Evolutionary conservation across 2,797 vertebrate species (phyloP), one percentile per base, ranked within the genome.

Genomic region (Odontamblyopus lacepedii): DNA sequence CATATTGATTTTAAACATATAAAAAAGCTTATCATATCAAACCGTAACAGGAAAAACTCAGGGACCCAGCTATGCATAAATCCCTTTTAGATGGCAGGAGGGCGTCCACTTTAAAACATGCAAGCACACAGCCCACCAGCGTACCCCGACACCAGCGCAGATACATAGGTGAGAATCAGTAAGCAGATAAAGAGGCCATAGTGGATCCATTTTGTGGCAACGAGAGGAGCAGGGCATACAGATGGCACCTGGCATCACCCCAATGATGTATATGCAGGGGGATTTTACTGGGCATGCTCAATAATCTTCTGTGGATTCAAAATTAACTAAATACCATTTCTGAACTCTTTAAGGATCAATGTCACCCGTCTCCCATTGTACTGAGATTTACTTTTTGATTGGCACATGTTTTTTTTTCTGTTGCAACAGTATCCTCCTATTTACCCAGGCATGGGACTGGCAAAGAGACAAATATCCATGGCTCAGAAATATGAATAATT

Each of bases 1-100:
- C 96, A 98, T 98, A 99, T 98, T 98, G 97, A 99, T 99, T 98
- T 98, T 96, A 96, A 98, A 98, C 97, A 97, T 98, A 98, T 96
- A 97, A 98, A 94, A 95, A 97, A 98, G 96, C 97, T 98, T 98
- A 98, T 99, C 96, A 97, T 97, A 98, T 96, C 97, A 94, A 97
- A 97, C 95, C 95, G 96, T 96, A 98, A 95, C 95, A 96, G 96
- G 95, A 95, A 96, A 96, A 96, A 96, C 96, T 96, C 95, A 93
- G 95, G 94, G 95, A 95, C 96, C 95, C 95, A 61, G 84, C 83
- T 96, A 95, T 98, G 97, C 96, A 98, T 95, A 98, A 97, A 99
- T 96, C 96, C 95, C 94, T 96, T 96, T 95, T 96, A 95, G 96
- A 96, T 94, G 95, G 94, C 63, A 79, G 89, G 89, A 93, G 89